Conservation (phyloP, 2,797 vertebrate species). For the Pygocentrus nattereri region DNA sequence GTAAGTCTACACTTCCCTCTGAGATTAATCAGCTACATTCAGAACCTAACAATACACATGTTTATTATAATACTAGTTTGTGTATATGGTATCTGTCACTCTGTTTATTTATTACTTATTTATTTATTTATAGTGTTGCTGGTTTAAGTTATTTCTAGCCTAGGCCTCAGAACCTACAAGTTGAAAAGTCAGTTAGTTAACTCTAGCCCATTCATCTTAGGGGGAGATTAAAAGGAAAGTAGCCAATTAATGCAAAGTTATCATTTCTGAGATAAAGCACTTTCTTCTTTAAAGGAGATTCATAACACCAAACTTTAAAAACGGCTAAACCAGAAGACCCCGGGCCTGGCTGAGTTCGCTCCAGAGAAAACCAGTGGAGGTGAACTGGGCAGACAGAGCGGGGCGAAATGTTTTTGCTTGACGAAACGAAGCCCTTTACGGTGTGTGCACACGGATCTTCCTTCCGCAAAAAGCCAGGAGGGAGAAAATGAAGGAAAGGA, state of each 20-base stretch:
- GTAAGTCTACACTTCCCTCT: too few species aligned
- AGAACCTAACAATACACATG: too few species aligned
- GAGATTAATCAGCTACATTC: too few species aligned
- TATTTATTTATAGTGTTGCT: too few species aligned
- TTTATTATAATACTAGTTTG: too few species aligned
- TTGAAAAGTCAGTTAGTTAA: too few species aligned
- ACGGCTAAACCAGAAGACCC: background rate
- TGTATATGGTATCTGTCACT: too few species aligned
- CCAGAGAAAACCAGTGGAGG: slow-evolving; percentile 21
- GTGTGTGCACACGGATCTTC: slow-evolving; percentile 22
- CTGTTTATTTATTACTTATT: too few species aligned
- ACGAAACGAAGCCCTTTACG: slow-evolving; percentile 40
- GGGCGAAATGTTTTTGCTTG: slow-evolving; percentile 20
- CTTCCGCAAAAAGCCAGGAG: background rate
- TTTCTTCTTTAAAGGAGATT: background rate
- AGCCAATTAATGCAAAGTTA: background rate
- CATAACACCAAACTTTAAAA: background rate
- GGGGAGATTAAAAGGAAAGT: background rate
- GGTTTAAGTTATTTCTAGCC: too few species aligned
- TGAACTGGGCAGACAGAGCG: slow-evolving; percentile 19
- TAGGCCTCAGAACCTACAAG: too few species aligned
- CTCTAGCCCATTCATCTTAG: background rate
- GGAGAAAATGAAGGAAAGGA: background rate
- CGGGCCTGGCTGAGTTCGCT: background rate
- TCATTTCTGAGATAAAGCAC: background rate